Evolutionary conservation across 2,113 vertebrate species (phyloP).

Genomic region (Psammodynastes pulverulentus): DNA sequence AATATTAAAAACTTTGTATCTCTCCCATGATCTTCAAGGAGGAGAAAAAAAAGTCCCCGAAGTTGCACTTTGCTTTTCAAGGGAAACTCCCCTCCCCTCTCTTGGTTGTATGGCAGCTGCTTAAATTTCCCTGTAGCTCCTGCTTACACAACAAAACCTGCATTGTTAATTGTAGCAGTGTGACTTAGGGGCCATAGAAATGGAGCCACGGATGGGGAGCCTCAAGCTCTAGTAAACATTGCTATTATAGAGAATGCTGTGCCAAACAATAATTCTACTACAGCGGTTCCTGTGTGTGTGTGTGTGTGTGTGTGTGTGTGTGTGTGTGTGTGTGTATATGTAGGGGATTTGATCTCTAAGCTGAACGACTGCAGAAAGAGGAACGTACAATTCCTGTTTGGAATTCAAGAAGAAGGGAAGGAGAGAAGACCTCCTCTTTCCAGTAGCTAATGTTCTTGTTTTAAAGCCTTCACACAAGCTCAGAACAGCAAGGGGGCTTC

Average conservation of each 20-base stretch:
- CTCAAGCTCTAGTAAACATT: background rate
- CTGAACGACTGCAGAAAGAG: background rate
- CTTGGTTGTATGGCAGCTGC: background rate
- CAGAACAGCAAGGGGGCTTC: background rate
- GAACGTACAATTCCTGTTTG: background rate
- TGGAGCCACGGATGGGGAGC: background rate
- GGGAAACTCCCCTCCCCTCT: background rate
- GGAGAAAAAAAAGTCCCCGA: background rate
- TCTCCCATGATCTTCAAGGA: background rate
- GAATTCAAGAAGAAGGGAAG: background rate
- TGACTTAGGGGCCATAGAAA: background rate
- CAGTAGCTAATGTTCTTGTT: background rate
- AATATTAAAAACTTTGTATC: background rate
- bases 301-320: background rate
- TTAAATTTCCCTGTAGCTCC: background rate
- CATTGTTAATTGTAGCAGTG: background rate
- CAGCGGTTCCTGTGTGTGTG: background rate
- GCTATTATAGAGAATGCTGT: background rate
- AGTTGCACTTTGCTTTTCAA: background rate
- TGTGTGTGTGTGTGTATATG: background rate
- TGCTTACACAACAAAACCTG: background rate
- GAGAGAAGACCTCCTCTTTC: background rate
- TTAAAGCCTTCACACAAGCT: background rate
- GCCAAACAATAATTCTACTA: background rate
- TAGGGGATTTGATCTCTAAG: background rate